Evolutionary conservation across 2,113 vertebrate species (phyloP).

Genomic region (Regulus satrapa): DNA sequence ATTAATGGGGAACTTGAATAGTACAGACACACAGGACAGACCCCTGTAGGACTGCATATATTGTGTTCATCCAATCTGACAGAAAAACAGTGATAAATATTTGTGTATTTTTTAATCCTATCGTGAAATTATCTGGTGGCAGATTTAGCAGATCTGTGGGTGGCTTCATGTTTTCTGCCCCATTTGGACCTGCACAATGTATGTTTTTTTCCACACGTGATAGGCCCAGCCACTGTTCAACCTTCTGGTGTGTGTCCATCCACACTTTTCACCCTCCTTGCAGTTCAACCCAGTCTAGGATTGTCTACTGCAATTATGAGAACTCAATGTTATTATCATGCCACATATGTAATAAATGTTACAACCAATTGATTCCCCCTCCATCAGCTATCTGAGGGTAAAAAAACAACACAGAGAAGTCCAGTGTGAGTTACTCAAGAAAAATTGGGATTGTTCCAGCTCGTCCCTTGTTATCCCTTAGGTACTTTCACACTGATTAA

Average conservation of each 20-base stretch:
- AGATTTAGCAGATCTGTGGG: neutral
- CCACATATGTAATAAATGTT: neutral
- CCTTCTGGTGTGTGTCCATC: neutral
- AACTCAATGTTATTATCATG: neutral
- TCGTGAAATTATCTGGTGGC: neutral
- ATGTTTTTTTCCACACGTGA: neutral
- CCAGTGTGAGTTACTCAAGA: neutral
- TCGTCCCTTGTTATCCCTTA: neutral
- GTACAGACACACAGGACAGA: neutral
- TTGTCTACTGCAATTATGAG: neutral
- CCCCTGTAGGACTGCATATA: neutral
- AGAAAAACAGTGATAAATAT: neutral
- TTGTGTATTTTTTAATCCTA: neutral
- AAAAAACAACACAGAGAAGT: neutral
- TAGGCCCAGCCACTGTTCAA: neutral
- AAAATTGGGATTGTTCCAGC: neutral
- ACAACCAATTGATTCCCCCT: neutral
- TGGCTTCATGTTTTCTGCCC: neutral
- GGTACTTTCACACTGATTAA: neutral
- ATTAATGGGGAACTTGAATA: slow-evolving; percentile 7
- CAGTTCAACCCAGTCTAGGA: neutral
- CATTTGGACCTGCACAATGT: neutral
- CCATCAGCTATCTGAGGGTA: neutral
- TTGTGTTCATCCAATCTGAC: neutral
- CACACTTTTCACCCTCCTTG: neutral